Evolutionary conservation across 2,888 invertebrate species (phyloP), one percentile per base, ranked within the genome.

Genomic region (Chrysolina americana): DNA sequence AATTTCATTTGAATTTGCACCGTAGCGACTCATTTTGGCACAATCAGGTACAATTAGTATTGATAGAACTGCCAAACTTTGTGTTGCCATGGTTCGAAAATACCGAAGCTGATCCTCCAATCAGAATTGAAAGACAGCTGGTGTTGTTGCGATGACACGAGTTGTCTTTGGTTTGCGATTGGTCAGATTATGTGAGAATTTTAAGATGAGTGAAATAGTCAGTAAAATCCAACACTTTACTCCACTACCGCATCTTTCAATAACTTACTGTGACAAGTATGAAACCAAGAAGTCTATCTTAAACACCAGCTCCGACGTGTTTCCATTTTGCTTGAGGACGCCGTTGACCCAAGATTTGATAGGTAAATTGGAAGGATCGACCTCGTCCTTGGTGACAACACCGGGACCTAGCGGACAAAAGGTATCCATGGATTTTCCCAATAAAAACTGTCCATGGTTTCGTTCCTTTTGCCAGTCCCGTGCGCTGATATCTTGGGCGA

Each of bases 321-420:
- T 95, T 78, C 95, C 95, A 76, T 89, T 89, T 85, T 97, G 97
- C 81, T 96, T 96, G 41, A 91, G 85, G 0, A 91, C 90, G 0
- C 95, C 96, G 87, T 97, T 97, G 41, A 97, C 90, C 82, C 90
- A 91, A 78, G 94, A 94, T 71, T 91, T 91, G 68, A 97, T 92
- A 47, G 89, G 87, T 75, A 97, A 89, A 74, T 92, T 90, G 73
- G 95, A 92, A 0, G 95, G 92, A 88, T 97, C 93, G 0, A 89
- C 87, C 77, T 93, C 92, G 76, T 94, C 94, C 79, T 92, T 92
- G 0, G 95, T 94, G 0, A 94, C 93, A 41, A 97, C 92, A 21
- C 93, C 93, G 0, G 97, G 96, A 0, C 97, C 97, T 71, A 97
- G 87, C 0, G 97, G 97, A 85, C 96, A 96, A 88, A 96, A 97